Percentiles rank a stretch among this genome's conserved stretches.
These are phyloP conservation scores for Crocallis elinguaria DNA, from an alignment of 2,888 invertebrate species.

Conservation along the genomic window DNA sequence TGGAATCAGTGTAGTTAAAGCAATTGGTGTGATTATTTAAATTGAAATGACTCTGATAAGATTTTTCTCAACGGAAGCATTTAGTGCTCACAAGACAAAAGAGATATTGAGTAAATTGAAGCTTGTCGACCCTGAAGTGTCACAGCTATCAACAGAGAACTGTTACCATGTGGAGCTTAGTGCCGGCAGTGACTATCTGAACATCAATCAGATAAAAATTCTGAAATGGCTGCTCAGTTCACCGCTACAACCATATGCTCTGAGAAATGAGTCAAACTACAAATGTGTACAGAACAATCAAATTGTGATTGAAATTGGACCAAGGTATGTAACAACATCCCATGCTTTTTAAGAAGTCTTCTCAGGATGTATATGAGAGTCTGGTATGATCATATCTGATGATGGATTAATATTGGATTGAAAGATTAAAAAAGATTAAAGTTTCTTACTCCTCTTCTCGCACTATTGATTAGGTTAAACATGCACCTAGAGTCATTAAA, in stretches of 20 bases:
- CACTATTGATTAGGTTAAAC: too few relatives aligned
- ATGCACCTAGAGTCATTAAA: too few relatives aligned
- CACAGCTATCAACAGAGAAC: slow-evolving; percentile 87
- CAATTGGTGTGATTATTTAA: slow-evolving; percentile 39
- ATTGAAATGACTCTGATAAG: slow-evolving; percentile 82
- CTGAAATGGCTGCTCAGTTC: slow-evolving; percentile 92
- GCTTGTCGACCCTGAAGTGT: slow-evolving; percentile 73
- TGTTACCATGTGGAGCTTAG: slow-evolving; percentile 91
- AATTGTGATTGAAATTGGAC: slow-evolving; percentile 93
- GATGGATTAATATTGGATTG: too few relatives aligned
- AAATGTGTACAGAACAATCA: slow-evolving; percentile 64
- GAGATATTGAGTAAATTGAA: slow-evolving; percentile 85
- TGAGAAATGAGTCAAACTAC: slow-evolving; percentile 83
- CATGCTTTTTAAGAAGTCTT: background rate
- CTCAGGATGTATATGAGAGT: too few relatives aligned
- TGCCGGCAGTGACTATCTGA: slow-evolving; percentile 78
- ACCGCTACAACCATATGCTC: slow-evolving; percentile 86
- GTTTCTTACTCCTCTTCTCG: too few relatives aligned
- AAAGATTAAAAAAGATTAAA: too few relatives aligned
- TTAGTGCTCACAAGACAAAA: slow-evolving; percentile 84
- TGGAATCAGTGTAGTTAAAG: slow-evolving; percentile 46
- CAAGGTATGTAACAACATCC: slow-evolving; percentile 84
- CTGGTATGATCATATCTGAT: too few relatives aligned
- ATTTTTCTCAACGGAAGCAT: slow-evolving; percentile 86
- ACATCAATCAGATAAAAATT: slow-evolving; percentile 85